phyloP scores from a whole-genome alignment of 2,797 vertebrate genomes.

The Coregonus sp. region DNA sequence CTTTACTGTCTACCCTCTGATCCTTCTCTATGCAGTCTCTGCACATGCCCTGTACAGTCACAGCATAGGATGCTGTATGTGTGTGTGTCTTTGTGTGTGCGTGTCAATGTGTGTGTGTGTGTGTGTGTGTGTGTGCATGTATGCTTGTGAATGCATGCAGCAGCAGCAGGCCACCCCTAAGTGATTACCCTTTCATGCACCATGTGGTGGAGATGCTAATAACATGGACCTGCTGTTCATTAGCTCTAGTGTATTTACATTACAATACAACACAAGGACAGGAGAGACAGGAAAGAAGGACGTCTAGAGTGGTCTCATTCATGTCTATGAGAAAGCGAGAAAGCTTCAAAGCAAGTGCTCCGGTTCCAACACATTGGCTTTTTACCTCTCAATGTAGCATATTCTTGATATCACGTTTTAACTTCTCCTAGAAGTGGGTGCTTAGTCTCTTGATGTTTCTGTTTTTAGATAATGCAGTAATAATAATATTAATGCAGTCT shows the following conservation, averaged over 20 bases:
- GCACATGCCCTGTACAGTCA: too few species aligned
- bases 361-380: background rate
- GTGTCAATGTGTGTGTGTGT: too few species aligned
- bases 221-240: conserved; percentile 24
- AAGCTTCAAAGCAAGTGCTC: background rate
- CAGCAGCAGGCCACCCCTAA: conserved; percentile 5
- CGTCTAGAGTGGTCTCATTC: background rate
- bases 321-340: background rate
- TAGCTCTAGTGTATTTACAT: conserved; percentile 25
- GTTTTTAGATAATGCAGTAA: too few species aligned
- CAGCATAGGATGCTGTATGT: too few species aligned
- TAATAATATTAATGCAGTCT: too few species aligned
- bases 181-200: conserved; percentile 34
- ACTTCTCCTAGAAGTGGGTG: background rate
- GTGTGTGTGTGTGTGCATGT: too few species aligned
- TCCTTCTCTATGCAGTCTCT: too few species aligned
- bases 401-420: too few species aligned
- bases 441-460: background rate
- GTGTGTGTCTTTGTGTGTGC: too few species aligned
- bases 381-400: background rate
- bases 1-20: too few species aligned
- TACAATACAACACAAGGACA: background rate
- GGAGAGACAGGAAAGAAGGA: conserved; percentile 5
- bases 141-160: too few species aligned
- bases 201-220: conserved; percentile 44